Base-by-base conservation (phyloP, 1,140 invertebrate species). In the Eueides isabella region DNA sequence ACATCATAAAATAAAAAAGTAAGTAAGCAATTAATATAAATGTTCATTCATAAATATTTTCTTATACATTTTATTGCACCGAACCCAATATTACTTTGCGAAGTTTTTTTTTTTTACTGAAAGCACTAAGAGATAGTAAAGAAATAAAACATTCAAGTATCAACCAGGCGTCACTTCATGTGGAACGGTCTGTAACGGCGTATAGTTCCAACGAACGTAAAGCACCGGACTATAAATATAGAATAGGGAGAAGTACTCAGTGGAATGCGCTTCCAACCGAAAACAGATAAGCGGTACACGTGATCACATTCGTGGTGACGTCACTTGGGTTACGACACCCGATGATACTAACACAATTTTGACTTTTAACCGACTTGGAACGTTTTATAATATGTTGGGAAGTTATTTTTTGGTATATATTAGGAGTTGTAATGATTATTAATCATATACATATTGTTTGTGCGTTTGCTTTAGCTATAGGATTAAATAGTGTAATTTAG, bases 241-340 rank as follows among this genome's bases (percentile, higher is more conserved):
- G 72, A 74, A 73, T 76, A 77, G 78, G 79, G 74, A 77, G 75
- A 71, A 67, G 77, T 79, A 78, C 78, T 72, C 62, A 62, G 76
- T 81, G 78, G 81, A 85, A 83, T 85, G 84, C 74, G 84, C 80
- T 75, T 68, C 76, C 76, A 80, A 80, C 80, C 80, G 78, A 83
- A 81, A 84, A 87, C 80, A 85, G 85, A 85, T 87, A 85, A 83
- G 76, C 79, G 71, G 26, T 77, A 61, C 71, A 69, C 68, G 76
- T 73, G 71, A 74, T 48, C 67, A 74, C 67, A 76, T 75, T 70
- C 74, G 70, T 55, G 38, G 68, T 85, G 84, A 87, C 82, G 84
- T 87, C 81, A 84, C 48, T 38, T 38, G 48, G 35, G 29, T 55
- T 55, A 55, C 48, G 48, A 55, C 48, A 55, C 48, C 23, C 23